Percentiles rank a stretch among this genome's conserved stretches.
Evolutionary conservation across 2,797 vertebrate genomes (phyloP).

Genomic region (Gambelia wislizenii): DNA sequence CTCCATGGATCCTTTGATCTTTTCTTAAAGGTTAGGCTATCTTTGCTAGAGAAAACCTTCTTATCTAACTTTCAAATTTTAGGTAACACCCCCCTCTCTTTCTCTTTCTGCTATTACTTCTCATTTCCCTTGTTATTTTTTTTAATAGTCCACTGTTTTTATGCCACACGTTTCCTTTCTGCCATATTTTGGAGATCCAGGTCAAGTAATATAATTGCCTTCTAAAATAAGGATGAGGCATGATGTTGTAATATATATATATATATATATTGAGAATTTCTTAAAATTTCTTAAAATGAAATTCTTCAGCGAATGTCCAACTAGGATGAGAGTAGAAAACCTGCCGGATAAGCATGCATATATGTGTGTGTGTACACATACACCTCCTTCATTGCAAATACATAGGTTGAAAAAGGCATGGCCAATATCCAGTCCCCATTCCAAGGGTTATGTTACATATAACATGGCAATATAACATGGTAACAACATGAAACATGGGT

Average conservation of each 20-base stretch:
- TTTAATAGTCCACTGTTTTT: background rate
- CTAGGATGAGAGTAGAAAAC: background rate
- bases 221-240: background rate
- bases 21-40: conserved; percentile 33
- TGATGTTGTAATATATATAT: no score
- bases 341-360: no score
- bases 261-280: background rate
- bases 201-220: background rate
- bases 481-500: background rate
- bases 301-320: background rate
- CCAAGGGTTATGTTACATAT: no score
- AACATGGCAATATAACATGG: no score
- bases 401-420: background rate
- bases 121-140: background rate
- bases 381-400: background rate
- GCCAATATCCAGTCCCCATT: background rate
- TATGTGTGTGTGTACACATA: no score
- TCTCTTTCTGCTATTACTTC: background rate
- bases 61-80: conserved; percentile 30
- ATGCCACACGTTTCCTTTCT: background rate
- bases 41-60: conserved; percentile 24
- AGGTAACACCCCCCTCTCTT: background rate
- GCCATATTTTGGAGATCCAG: background rate
- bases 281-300: background rate
- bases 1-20: conserved; percentile 23